Base-by-base conservation (phyloP, 2,797 vertebrate species). In the Pseudocheirus occidentalis region DNA sequence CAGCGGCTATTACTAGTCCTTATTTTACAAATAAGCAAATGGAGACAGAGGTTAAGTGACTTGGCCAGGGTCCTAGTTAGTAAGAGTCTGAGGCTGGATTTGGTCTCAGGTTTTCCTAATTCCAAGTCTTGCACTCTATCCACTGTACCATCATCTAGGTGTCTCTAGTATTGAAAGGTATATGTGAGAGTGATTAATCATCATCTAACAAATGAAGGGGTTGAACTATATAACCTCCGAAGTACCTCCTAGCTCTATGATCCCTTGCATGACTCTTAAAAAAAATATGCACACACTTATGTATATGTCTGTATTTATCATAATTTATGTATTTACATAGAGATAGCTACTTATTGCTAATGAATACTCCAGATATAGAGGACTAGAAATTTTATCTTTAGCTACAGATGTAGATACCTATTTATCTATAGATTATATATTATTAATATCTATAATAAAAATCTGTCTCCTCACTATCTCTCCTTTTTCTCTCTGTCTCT, bases 341-440 rank as follows among this genome's bases (percentile, higher is more conserved):
- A 92, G 24, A 56, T 92, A 28, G 55, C 55, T 92, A 62, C 34
- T n/a, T 56, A 91, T 95, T 58, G 57, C 91, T 52, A 29, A 58
- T 31, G 57, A 73, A 34, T 34, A 14, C 31, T 34, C 13, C 13
- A 62, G 59, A 34, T 34, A 14, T 4, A n/a, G 31, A n/a, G 13
- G 4, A 1, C 4, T 34, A 66, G 14, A 66, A 62, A 34, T 62
- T 12, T 62, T 62, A 62, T n/a, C 31, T 66, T 66, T 66, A 66
- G 4, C 59, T 16, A 66, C 31, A 5, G 11, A 34, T 62, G 14
- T 14, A 62, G 29, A 62, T 34, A 31, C 4, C 11, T 62, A 62
- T 34, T 29, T 58, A 29, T 58, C 4, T 34, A 62, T 62, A 62
- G 59, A 34, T 62, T 62, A 34, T 34, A 62, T 14, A 13, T 62